These are phyloP conservation scores for Opisthocomus hoazin DNA, from an alignment of 2,113 vertebrate species.

Conservation along the genomic window DNA sequence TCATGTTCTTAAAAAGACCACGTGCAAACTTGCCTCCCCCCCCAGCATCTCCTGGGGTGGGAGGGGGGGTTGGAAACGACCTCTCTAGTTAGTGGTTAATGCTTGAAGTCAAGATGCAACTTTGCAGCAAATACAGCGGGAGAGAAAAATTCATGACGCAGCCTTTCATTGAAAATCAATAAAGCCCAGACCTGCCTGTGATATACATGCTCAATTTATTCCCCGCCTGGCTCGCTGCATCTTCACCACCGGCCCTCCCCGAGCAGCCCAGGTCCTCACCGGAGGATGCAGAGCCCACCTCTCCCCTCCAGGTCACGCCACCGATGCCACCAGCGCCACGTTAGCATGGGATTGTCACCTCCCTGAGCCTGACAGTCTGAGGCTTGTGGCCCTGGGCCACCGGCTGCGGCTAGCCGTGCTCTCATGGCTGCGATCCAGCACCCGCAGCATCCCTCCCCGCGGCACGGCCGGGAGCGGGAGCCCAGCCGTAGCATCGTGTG, in stretches of 20 bases:
- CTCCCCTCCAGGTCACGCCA: background rate
- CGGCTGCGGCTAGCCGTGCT: background rate
- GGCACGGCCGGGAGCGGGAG: fast-evolving
- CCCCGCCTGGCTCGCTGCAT: background rate
- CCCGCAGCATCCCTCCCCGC: background rate
- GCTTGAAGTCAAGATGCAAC: conserved; percentile 16
- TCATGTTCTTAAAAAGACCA: background rate
- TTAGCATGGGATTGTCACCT: background rate
- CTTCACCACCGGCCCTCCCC: background rate
- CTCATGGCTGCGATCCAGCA: background rate
- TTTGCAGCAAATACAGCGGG: conserved; percentile 38
- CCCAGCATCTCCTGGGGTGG: background rate
- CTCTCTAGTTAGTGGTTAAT: conserved; percentile 28
- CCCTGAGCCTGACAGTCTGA: background rate
- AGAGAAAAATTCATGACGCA: conserved; percentile 57
- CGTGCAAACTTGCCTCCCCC: background rate
- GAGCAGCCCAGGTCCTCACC: background rate
- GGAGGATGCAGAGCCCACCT: background rate
- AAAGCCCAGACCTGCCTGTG: conserved; percentile 45
- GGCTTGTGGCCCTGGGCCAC: background rate
- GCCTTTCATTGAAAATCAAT: conserved; percentile 63
- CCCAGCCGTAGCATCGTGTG: fast-evolving
- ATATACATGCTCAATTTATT: conserved; percentile 48
- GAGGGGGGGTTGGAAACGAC: background rate
- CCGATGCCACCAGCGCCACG: background rate